phyloP scores from a whole-genome alignment of 1,140 invertebrate species.

The Mycetomoellerius zeteki region DNA sequence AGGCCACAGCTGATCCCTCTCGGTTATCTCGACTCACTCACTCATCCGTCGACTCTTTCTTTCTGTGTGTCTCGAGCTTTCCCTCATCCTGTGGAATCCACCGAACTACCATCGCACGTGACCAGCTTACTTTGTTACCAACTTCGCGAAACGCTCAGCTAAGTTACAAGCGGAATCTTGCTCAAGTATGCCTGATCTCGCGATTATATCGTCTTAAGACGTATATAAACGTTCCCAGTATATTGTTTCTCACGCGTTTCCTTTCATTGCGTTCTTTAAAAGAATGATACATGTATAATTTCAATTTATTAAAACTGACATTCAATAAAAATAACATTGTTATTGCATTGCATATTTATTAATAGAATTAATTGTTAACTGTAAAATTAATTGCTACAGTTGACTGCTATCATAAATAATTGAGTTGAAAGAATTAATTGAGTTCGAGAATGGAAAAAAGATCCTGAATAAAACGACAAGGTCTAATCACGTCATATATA shows the following conservation, averaged over 20 bases:
- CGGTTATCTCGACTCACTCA: constrained; percentile 66
- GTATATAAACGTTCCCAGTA: background rate
- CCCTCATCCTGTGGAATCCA: constrained; percentile 51
- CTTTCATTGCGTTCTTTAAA: background rate
- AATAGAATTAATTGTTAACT: background rate
- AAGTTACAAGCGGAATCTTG: constrained; percentile 59
- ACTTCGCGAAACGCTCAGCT: constrained; percentile 43
- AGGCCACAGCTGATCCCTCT: constrained; percentile 85
- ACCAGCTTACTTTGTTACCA: constrained; percentile 70
- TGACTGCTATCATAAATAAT: background rate
- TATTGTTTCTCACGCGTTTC: background rate
- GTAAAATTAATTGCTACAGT: background rate
- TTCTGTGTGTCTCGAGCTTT: constrained; percentile 28
- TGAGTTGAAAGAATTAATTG: background rate
- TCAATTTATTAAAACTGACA: background rate
- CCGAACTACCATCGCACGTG: constrained; percentile 71
- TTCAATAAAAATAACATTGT: background rate
- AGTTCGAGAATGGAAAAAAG: background rate
- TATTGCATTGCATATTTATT: background rate
- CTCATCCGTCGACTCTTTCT: constrained; percentile 45
- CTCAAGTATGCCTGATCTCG: constrained; percentile 31
- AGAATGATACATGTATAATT: background rate
- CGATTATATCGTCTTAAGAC: constrained; percentile 23
- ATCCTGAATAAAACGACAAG: background rate
- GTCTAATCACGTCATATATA: background rate